These are phyloP conservation scores for Gobius niger DNA, from an alignment of 2,113 vertebrate genomes.

Conservation along the genomic window DNA sequence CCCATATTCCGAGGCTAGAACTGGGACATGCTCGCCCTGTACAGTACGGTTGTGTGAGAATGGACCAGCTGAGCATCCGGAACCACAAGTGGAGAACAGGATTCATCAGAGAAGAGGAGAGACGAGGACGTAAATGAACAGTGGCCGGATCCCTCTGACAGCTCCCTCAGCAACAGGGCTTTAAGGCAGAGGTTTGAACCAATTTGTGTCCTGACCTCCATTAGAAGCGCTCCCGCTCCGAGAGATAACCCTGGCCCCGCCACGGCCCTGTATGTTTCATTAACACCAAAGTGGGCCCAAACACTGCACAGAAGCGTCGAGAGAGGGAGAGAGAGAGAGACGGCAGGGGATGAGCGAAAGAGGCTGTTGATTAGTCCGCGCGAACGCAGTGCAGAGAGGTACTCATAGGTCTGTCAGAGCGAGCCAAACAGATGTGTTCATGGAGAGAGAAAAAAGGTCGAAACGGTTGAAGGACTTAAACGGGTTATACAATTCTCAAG, in stretches of 20 bases:
- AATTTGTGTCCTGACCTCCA: conserved; percentile 25
- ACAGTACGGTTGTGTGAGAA: no score
- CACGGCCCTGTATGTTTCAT: conserved; percentile 28
- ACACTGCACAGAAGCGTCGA: not conserved
- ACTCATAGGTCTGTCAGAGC: no score
- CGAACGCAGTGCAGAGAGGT: not conserved
- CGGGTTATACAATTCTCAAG: no score
- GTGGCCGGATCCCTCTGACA: conserved; percentile 13
- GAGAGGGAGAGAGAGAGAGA: not conserved
- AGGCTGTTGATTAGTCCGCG: not conserved
- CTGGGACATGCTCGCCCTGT: no score
- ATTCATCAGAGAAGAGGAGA: conserved; percentile 8
- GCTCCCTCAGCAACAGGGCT: conserved; percentile 9
- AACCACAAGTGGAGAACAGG: not conserved
- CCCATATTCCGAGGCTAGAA: no score
- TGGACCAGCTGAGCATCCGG: not conserved
- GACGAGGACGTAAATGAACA: conserved; percentile 16
- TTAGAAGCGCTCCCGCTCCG: conserved; percentile 18
- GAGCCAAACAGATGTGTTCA: no score
- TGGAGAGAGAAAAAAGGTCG: no score
- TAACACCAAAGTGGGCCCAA: conserved; percentile 19
- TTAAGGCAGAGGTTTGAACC: conserved; percentile 13
- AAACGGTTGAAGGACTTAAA: no score
- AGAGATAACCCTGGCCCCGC: not conserved
- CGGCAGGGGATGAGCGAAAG: not conserved